phyloP scores from a whole-genome alignment of 2,797 vertebrate species.

The Hyperoplus immaculatus region DNA sequence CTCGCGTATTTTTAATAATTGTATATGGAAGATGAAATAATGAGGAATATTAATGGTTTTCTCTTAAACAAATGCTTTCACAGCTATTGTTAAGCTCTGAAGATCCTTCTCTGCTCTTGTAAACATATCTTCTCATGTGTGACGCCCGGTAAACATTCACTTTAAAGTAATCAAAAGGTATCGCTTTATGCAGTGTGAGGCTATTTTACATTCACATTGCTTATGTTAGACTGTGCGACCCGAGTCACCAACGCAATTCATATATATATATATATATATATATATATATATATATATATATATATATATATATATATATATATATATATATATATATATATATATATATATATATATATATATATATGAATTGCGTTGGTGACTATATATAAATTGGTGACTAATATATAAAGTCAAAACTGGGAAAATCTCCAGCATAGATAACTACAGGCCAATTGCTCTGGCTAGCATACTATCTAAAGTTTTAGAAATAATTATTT shows the following conservation, averaged over 20 bases:
- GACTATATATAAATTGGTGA: too few relatives aligned
- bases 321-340: too few relatives aligned
- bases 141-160: slow-evolving; percentile 48
- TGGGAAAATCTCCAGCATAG: too few relatives aligned
- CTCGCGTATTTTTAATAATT: slow-evolving; percentile 35
- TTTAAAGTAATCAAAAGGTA: slow-evolving; percentile 60
- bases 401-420: too few relatives aligned
- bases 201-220: not conserved
- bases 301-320: too few relatives aligned
- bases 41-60: slow-evolving; percentile 41
- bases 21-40: slow-evolving; percentile 38
- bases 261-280: too few relatives aligned
- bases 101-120: slow-evolving; percentile 50
- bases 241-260: slow-evolving; percentile 17
- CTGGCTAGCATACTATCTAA: too few relatives aligned
- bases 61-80: slow-evolving; percentile 45
- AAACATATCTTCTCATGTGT: slow-evolving; percentile 57
- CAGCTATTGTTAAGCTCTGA: slow-evolving; percentile 33
- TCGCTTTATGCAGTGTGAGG: slow-evolving; percentile 62
- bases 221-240: slow-evolving; percentile 33
- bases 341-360: too few relatives aligned
- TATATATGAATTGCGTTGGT: too few relatives aligned
- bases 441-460: too few relatives aligned
- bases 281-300: too few relatives aligned
- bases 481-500: too few relatives aligned